Percentiles rank a stretch among this genome's conserved stretches.
Evolutionary conservation across 2,113 vertebrate genomes (phyloP).

Genomic region (Oxyura jamaicensis): DNA sequence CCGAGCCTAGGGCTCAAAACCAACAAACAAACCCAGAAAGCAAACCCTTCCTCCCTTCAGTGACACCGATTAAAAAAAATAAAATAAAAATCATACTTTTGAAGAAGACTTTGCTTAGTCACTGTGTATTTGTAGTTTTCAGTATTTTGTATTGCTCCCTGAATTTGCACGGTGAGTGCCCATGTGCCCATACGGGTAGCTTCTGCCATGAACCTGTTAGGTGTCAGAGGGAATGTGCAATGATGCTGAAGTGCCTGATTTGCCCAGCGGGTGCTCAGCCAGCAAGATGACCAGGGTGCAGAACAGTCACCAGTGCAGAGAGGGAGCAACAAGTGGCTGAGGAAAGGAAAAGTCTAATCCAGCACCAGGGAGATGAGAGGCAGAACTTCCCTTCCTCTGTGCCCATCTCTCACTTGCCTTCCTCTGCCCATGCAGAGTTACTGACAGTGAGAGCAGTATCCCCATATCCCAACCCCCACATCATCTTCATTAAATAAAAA

Average conservation of each 20-base stretch:
- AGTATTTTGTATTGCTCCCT: not conserved
- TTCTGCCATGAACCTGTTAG: not conserved
- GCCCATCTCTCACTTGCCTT: not conserved
- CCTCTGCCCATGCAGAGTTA: not conserved
- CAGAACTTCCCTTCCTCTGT: not conserved
- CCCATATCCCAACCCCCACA: rapidly evolving
- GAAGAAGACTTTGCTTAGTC: not conserved
- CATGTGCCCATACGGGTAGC: not conserved
- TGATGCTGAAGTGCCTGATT: not conserved
- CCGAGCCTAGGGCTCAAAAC: not conserved
- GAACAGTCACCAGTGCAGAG: not conserved
- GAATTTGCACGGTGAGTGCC: not conserved
- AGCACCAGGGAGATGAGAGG: not conserved
- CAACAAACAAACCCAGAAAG: not conserved
- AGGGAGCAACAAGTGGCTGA: not conserved
- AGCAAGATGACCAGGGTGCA: not conserved
- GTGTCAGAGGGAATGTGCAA: not conserved
- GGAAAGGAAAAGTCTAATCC: not conserved
- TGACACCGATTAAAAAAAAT: not conserved
- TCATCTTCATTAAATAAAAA: not conserved
- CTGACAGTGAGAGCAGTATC: not conserved
- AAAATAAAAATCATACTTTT: not conserved
- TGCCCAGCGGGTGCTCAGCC: not conserved
- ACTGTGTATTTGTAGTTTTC: not conserved
- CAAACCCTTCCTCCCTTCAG: not conserved